Percentiles rank a stretch among this genome's conserved stretches.
Evolutionary conservation across 2,797 vertebrate species (phyloP).

Genomic region (Aselliscus stoliczkanus): DNA sequence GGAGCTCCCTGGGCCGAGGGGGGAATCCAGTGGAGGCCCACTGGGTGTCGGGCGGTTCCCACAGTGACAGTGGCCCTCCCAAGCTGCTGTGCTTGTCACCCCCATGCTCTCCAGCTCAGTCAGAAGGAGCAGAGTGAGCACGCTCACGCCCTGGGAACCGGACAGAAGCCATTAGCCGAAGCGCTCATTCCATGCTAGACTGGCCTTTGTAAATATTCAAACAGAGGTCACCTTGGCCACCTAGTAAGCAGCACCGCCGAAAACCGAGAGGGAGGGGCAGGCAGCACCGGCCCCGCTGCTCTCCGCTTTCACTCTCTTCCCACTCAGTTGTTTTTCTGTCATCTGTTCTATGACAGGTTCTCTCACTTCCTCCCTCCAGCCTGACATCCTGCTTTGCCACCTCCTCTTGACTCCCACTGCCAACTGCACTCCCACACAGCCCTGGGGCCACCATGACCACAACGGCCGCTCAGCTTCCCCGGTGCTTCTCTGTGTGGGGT

Average conservation of each 20-base stretch:
- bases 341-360: background rate
- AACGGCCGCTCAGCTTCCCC: background rate
- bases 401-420: background rate
- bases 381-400: background rate
- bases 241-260: no score
- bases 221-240: background rate
- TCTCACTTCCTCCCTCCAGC: background rate
- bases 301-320: background rate
- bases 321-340: background rate
- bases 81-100: no score
- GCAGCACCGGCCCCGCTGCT: background rate
- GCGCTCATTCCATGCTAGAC: background rate
- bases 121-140: background rate
- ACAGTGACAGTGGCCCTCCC: no score
- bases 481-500: background rate
- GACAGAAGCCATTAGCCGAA: background rate
- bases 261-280: accelerated
- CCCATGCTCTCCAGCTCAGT: background rate
- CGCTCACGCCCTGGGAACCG: no score
- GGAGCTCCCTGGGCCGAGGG: background rate
- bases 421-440: background rate
- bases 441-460: background rate
- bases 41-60: no score
- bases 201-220: no score
- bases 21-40: no score